Conservation (phyloP, 2,888 invertebrate species). For the Heliconius cydno region DNA sequence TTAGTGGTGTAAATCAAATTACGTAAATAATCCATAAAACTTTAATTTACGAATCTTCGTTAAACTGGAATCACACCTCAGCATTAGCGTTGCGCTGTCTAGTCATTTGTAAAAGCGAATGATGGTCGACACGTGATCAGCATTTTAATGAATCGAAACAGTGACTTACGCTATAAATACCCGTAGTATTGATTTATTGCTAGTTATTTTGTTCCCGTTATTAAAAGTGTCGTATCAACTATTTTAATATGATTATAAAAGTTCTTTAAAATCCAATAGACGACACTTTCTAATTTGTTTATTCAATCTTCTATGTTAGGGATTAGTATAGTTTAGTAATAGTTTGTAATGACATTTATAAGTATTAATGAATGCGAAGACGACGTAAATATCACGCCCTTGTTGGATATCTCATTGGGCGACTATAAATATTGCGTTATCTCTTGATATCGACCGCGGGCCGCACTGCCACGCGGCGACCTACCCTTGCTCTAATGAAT, state of each 20-base stretch:
- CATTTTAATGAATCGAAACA: constrained; percentile 58
- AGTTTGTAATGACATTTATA: constrained; percentile 52
- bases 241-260: not conserved
- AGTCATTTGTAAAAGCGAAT: constrained; percentile 58
- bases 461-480: constrained; percentile 71
- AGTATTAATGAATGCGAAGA: constrained; percentile 73
- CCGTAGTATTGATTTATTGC: constrained; percentile 31
- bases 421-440: constrained; percentile 79
- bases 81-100: constrained; percentile 56
- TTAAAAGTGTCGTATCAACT: not conserved
- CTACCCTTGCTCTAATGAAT: constrained; percentile 81
- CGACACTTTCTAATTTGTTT: not conserved
- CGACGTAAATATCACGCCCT: constrained; percentile 74
- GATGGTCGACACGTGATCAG: constrained; percentile 60
- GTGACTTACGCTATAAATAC: constrained; percentile 54
- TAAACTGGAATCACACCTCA: constrained; percentile 56
- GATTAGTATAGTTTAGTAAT: constrained; percentile 23
- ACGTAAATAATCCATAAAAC: constrained; percentile 16
- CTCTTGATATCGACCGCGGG: constrained; percentile 79
- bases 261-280: not conserved
- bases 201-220: constrained; percentile 17
- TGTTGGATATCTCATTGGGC: constrained; percentile 75
- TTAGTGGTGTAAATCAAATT: not conserved
- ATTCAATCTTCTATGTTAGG: not conserved
- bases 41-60: constrained; percentile 42